These are phyloP conservation scores for Daubentonia madagascariensis DNA, from an alignment of 2,113 vertebrate species.

Conservation along the genomic window DNA sequence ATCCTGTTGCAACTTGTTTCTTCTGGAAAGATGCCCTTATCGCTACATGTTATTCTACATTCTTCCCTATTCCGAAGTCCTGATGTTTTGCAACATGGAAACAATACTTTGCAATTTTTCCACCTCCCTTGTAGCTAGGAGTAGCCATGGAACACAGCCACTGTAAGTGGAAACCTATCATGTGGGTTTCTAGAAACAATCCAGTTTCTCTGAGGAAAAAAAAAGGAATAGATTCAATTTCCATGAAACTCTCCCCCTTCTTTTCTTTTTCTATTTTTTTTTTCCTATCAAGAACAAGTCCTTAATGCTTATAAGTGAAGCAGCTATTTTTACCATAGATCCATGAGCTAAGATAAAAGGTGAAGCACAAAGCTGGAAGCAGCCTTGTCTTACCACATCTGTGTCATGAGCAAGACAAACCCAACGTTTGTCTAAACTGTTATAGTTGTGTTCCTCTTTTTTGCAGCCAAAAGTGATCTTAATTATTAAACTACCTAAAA, in stretches of 20 bases:
- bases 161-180: background rate
- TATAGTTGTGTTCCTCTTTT: background rate
- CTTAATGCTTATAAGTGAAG: background rate
- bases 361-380: background rate
- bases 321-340: background rate
- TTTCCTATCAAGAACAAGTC: background rate
- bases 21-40: background rate
- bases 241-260: background rate
- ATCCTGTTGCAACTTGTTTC: background rate
- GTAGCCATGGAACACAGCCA: background rate
- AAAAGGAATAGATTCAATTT: background rate
- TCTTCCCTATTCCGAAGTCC: background rate
- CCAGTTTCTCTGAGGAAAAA: background rate
- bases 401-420: no score
- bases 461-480: background rate
- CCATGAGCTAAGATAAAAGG: background rate
- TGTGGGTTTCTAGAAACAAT: background rate
- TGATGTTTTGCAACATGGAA: background rate
- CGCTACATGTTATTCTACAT: background rate
- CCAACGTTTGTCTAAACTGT: background rate
- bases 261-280: background rate
- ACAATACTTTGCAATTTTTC: background rate
- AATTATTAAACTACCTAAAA: background rate
- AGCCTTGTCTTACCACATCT: background rate
- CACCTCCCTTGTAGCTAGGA: background rate